These are phyloP conservation scores for Ctenopoma multispine DNA, from an alignment of 2,797 vertebrate species.

Conservation along the genomic window DNA sequence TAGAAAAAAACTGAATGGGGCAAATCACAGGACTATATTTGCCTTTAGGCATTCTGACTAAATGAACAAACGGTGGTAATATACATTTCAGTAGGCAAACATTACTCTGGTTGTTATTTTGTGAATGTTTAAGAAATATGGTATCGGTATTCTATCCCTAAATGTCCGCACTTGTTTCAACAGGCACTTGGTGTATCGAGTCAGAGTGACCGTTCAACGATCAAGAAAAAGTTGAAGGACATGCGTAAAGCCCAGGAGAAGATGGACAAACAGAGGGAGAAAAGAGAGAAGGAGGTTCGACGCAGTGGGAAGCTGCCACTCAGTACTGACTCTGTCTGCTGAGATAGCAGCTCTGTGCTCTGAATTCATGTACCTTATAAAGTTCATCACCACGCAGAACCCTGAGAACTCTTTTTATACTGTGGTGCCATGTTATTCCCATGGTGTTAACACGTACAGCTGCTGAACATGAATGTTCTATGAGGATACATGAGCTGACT, in stretches of 20 bases:
- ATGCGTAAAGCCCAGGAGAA: conserved; percentile 93
- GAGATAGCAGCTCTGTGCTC: conserved; percentile 55
- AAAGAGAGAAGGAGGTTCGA: conserved; percentile 88
- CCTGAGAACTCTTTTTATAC: not conserved
- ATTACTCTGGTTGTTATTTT: not conserved
- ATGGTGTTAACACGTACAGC: conserved; percentile 15
- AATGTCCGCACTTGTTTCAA: not conserved
- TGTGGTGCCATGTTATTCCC: conserved; percentile 26
- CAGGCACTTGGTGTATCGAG: conserved; percentile 89
- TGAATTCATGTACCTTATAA: conserved; percentile 20
- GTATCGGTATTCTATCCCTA: not conserved
- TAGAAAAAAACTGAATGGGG: too few relatives aligned
- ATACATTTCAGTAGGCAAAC: too few relatives aligned
- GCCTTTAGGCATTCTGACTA: too few relatives aligned
- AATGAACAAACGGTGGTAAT: too few relatives aligned
- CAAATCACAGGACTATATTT: too few relatives aligned
- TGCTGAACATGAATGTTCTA: conserved; percentile 20
- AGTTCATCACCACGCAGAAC: conserved; percentile 18
- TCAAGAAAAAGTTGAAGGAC: conserved; percentile 94
- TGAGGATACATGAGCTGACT: conserved; percentile 10
- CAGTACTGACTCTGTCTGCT: conserved; percentile 89
- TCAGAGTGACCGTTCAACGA: conserved; percentile 91
- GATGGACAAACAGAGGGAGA: conserved; percentile 91
- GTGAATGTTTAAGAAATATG: not conserved
- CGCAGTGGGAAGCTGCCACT: conserved; percentile 84